Percentiles rank a stretch among this genome's conserved stretches.
These are phyloP conservation scores for Xyliphius kryptos DNA, from an alignment of 2,113 vertebrate species.

Conservation along the genomic window DNA sequence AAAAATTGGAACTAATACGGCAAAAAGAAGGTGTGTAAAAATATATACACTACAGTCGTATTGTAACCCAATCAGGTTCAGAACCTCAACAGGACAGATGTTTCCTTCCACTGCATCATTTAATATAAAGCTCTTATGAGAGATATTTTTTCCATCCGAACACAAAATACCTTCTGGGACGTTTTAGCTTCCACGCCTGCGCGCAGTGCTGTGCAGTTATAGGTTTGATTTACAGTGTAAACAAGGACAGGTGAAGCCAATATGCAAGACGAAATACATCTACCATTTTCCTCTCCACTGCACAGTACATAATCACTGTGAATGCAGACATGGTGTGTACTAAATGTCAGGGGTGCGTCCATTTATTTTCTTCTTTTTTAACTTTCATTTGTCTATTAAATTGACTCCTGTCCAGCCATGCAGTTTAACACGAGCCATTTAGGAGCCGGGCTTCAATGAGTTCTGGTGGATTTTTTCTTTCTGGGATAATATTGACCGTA, in stretches of 20 bases:
- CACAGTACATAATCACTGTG: neutral
- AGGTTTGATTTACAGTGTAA: conserved; percentile 10
- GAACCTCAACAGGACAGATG: too few relatives aligned
- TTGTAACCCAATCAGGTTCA: too few relatives aligned
- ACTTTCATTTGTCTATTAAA: conserved; percentile 8
- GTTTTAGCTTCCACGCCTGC: conserved; percentile 5
- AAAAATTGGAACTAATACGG: too few relatives aligned
- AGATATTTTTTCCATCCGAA: neutral
- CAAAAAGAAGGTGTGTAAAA: too few relatives aligned
- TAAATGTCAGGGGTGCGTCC: conserved; percentile 9
- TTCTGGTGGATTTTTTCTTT: neutral
- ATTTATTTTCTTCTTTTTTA: neutral
- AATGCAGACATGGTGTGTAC: neutral
- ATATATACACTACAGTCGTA: too few relatives aligned
- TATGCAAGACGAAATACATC: conserved; percentile 7
- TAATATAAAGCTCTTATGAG: neutral
- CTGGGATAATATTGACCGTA: neutral
- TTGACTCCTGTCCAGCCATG: neutral
- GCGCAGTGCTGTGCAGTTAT: conserved; percentile 6
- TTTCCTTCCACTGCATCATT: too few relatives aligned
- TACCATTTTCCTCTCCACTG: conserved; percentile 16
- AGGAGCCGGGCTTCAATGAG: neutral
- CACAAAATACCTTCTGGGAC: neutral
- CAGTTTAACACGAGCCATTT: conserved; percentile 3
- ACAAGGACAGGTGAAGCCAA: conserved; percentile 12